Base-by-base conservation (phyloP, 2,888 invertebrate genomes). In the Orthonychiurus folsomi region DNA sequence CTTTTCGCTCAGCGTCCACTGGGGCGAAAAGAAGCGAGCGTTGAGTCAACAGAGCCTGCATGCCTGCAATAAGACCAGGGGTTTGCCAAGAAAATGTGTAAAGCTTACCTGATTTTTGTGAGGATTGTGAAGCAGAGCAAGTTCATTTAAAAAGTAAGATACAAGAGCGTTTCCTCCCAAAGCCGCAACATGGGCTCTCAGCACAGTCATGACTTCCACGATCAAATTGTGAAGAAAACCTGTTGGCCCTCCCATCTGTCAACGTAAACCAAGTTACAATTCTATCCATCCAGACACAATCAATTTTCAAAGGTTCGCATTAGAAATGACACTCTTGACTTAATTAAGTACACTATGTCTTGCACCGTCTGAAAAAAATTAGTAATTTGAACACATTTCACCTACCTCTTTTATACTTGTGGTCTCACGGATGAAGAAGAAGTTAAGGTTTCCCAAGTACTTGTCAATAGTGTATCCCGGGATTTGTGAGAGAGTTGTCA, bases 131-230 rank as follows among this genome's bases (percentile, higher is more conserved):
- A 90, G 85, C 50, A 97, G 80, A 75, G 93, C 86, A 72, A 93
- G 87, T 78, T 96, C 91, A 12, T 88, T 89, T 83, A 95, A 86
- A 77, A 90, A 92, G 79, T 91, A 95, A 0, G 93, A 89, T 0
- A 94, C 89, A 81, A 97, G 86, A 1, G 94, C 93, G 78, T 96
- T 95, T 2, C 96, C 96, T 26, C 95, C 94, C 37, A 96, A 79
- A 0, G 94, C 90, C 0, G 88, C 86, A 27, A 96, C 91, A 79
- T 96, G 93, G 2, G 95, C 92, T 60, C 95, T 83, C 1, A 91
- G 90, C 68, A 96, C 92, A 1, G 93, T 93, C 73, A 95, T 77
- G 20, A 95, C 89, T 82, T 96, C 96, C 58, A 89, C 88, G 5
- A 95, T 85, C 76, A 95, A 94, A 62, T 89, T 89, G 76, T 95